Conservation (phyloP, 1,140 invertebrate genomes). For the Subanguina moxae region DNA sequence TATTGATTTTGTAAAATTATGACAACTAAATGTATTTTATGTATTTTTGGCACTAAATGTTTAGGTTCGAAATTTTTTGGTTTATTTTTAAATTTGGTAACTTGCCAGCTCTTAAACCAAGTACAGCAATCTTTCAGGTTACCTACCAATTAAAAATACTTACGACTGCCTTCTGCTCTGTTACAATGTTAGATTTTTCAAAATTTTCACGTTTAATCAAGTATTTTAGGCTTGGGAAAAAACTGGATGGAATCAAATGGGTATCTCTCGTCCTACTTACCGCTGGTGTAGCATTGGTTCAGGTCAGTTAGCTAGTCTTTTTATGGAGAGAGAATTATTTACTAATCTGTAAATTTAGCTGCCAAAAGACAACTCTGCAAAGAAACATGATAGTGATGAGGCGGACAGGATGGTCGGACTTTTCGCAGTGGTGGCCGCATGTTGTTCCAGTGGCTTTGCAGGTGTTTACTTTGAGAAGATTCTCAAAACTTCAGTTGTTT, state of each 20-base stretch:
- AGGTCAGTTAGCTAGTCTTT: slow-evolving; percentile 44
- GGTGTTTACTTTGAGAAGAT: slow-evolving; percentile 71
- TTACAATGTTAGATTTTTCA: slow-evolving; percentile 49
- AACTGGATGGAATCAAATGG: slow-evolving; percentile 61
- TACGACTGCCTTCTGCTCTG: slow-evolving; percentile 64
- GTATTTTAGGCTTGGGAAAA: slow-evolving; percentile 52
- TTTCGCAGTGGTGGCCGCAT: slow-evolving; percentile 65
- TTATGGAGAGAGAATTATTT: neutral
- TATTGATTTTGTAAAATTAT: too few relatives aligned
- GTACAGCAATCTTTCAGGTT: slow-evolving; percentile 54
- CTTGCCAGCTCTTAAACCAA: too few relatives aligned
- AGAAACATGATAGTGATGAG: slow-evolving; percentile 30
- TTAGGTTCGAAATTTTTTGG: too few relatives aligned
- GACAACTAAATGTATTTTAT: too few relatives aligned
- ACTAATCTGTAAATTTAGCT: neutral
- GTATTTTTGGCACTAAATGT: too few relatives aligned
- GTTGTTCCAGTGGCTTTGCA: slow-evolving; percentile 68
- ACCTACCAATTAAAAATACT: slow-evolving; percentile 65
- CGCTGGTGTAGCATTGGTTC: slow-evolving; percentile 63
- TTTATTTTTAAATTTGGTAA: too few relatives aligned
- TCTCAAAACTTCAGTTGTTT: slow-evolving; percentile 64
- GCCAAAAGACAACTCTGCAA: slow-evolving; percentile 18
- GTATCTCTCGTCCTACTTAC: slow-evolving; percentile 63
- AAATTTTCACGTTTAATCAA: too few relatives aligned
- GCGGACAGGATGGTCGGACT: slow-evolving; percentile 61